phyloP scores from a whole-genome alignment of 2,113 vertebrate genomes.

The Papio anubis region DNA sequence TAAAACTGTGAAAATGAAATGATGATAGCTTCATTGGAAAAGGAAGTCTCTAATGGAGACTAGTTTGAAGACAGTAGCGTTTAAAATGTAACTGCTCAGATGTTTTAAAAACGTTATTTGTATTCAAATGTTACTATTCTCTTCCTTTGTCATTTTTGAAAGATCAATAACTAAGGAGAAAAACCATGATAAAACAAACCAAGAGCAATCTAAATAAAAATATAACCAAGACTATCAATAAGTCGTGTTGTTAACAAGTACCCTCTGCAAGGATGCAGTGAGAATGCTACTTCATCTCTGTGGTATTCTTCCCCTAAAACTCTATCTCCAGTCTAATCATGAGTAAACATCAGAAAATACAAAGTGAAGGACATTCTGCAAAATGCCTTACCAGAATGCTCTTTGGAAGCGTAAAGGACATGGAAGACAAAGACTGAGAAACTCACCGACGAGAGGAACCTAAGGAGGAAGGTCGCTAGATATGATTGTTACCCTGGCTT shows the following conservation, averaged over 20 bases:
- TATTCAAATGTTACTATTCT: neutral
- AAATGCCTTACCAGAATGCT: neutral
- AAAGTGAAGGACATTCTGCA: neutral
- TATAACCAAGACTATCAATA: neutral
- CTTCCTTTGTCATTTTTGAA: neutral
- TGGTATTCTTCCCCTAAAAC: neutral
- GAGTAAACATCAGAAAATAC: neutral
- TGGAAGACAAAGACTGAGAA: neutral
- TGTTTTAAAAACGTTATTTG: neutral
- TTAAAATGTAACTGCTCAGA: neutral
- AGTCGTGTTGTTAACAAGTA: neutral
- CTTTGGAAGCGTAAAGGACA: neutral
- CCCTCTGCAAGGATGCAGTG: neutral
- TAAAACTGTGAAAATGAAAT: neutral
- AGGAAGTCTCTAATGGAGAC: neutral
- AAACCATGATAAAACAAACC: neutral
- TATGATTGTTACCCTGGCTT: neutral
- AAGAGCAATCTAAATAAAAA: neutral
- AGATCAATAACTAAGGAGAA: neutral
- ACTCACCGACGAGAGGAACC: neutral
- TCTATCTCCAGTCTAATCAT: neutral
- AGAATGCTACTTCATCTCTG: neutral
- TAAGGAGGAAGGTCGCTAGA: neutral
- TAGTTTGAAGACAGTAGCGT: neutral
- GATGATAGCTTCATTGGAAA: neutral